Percentiles rank a stretch among this genome's conserved stretches.
Evolutionary conservation across 2,888 invertebrate species (phyloP).

Genomic region (Lycia hirtaria): DNA sequence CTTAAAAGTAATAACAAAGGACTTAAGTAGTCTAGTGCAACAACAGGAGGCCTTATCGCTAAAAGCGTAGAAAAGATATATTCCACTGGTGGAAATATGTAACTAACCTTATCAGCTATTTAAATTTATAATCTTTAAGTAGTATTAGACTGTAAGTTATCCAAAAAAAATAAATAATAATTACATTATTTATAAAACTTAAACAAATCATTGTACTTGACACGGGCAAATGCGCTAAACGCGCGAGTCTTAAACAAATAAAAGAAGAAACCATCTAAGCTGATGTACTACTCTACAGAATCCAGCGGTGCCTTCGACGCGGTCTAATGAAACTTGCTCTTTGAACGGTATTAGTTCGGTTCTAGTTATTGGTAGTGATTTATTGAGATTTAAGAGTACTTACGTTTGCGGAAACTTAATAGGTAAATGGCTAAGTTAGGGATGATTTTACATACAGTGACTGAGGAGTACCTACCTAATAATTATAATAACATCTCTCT

Average conservation of each 20-base stretch:
- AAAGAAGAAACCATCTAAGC: not conserved
- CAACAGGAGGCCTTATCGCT: too few species aligned
- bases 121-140: too few species aligned
- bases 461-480: not conserved
- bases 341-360: constrained; percentile 36
- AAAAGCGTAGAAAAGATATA: too few species aligned
- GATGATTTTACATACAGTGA: not conserved
- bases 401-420: constrained; percentile 11
- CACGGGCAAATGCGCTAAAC: not conserved
- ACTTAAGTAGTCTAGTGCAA: too few species aligned
- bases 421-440: constrained; percentile 10
- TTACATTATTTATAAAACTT: too few species aligned
- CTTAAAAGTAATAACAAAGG: too few species aligned
- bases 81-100: too few species aligned
- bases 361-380: constrained; percentile 30
- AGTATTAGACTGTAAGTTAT: too few species aligned
- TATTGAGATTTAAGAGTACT: constrained; percentile 25
- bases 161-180: too few species aligned
- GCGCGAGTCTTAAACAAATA: not conserved
- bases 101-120: too few species aligned
- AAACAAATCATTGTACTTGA: too few species aligned
- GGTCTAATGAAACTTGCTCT: constrained; percentile 43
- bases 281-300: constrained; percentile 4
- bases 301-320: constrained; percentile 16
- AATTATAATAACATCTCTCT: too few species aligned